A percentile compares a stretch with the other conserved stretches of the same genome.
Conservation (phyloP, 2,797 vertebrate species). For the Gila robusta region DNA sequence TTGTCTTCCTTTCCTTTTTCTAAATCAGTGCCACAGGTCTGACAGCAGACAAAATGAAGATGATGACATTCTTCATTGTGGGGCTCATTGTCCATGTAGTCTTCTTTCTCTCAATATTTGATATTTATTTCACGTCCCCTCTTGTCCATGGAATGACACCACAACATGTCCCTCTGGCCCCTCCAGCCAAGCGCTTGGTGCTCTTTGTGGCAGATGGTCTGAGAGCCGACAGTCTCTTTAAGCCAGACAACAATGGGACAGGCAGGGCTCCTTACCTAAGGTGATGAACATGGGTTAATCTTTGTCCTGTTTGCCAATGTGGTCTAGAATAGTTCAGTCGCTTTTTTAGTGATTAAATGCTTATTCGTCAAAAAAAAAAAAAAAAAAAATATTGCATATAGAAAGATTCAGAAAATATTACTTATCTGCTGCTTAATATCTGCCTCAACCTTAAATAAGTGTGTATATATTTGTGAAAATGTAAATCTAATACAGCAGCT, state of each 20-base stretch:
- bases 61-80: slow-evolving; percentile 84
- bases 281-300: slow-evolving; percentile 69
- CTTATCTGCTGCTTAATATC: neutral
- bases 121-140: slow-evolving; percentile 98
- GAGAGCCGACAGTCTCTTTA: slow-evolving; percentile 88
- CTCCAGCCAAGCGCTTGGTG: slow-evolving; percentile 90
- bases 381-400: neutral
- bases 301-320: neutral
- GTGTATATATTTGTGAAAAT: neutral
- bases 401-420: neutral
- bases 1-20: neutral
- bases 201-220: slow-evolving; percentile 95
- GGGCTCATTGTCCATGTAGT: slow-evolving; percentile 91
- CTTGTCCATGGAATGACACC: slow-evolving; percentile 96
- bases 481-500: neutral
- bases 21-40: slow-evolving; percentile 10
- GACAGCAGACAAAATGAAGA: slow-evolving; percentile 72
- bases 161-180: slow-evolving; percentile 77
- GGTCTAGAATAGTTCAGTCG: neutral
- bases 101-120: slow-evolving; percentile 96
- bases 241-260: slow-evolving; percentile 72
- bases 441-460: no score
- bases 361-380: neutral
- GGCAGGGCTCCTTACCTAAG: slow-evolving; percentile 87
- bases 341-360: neutral